A percentile compares a stretch with the other conserved stretches of the same genome.
Evolutionary conservation across 2,113 vertebrate species (phyloP).

Genomic region (Prinia subflava): DNA sequence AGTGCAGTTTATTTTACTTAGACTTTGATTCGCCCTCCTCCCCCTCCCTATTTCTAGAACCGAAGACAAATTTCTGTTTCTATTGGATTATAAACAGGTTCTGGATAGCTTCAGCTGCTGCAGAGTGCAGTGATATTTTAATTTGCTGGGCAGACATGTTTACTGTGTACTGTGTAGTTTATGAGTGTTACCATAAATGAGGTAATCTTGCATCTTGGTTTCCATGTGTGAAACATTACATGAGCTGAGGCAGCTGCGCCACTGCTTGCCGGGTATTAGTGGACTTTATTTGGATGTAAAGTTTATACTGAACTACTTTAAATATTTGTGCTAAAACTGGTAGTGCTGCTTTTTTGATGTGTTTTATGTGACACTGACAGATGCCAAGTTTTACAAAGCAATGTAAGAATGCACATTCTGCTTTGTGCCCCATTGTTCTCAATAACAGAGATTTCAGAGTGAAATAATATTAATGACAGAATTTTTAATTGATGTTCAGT

Average conservation of each 20-base stretch:
- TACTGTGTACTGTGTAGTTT: constrained; percentile 86
- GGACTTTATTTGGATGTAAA: constrained; percentile 64
- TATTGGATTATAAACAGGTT: constrained; percentile 75
- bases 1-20: constrained; percentile 69
- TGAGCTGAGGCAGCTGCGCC: constrained; percentile 80
- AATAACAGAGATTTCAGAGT: neutral
- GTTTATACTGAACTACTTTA: constrained; percentile 62
- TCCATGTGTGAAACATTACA: constrained; percentile 83
- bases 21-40: constrained; percentile 55
- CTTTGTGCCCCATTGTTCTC: neutral
- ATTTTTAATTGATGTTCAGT: constrained; percentile 39
- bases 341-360: constrained; percentile 48
- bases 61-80: constrained; percentile 76
- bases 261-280: constrained; percentile 55
- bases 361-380: constrained; percentile 41
- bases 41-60: constrained; percentile 47
- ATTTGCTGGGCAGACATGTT: constrained; percentile 87
- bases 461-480: constrained; percentile 19
- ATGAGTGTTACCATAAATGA: constrained; percentile 83
- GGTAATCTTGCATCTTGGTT: constrained; percentile 78
- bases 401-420: neutral
- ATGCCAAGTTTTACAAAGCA: constrained; percentile 44
- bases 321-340: constrained; percentile 62
- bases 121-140: constrained; percentile 80
- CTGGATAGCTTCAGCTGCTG: constrained; percentile 79